Conservation (phyloP, 2,113 vertebrate genomes). For the Caranx melampygus region DNA sequence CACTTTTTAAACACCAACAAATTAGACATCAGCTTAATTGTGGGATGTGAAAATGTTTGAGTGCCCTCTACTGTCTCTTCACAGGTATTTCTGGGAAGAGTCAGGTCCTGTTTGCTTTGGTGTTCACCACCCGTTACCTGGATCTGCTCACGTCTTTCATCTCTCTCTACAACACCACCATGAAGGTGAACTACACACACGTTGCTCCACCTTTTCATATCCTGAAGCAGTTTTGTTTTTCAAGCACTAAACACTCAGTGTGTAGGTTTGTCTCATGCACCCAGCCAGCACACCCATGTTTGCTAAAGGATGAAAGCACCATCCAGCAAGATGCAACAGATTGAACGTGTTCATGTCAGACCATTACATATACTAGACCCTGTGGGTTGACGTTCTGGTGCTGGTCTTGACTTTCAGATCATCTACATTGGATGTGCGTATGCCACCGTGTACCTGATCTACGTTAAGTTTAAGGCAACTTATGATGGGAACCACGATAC, state of each 20-base stretch:
- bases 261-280: background rate
- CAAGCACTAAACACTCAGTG: background rate
- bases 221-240: constrained; percentile 4
- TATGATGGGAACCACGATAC: constrained; percentile 99
- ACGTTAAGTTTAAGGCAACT: constrained; percentile 97
- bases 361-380: no score
- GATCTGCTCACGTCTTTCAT: constrained; percentile 98
- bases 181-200: constrained; percentile 89
- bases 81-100: constrained; percentile 99
- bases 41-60: background rate
- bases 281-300: constrained; percentile 48
- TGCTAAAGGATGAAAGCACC: constrained; percentile 16
- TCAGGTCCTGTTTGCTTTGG: constrained; percentile 96
- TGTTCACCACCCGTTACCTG: constrained; percentile 99
- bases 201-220: background rate
- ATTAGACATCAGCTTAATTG: background rate
- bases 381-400: background rate
- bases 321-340: background rate
- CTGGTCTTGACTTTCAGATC: constrained; percentile 79
- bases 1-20: background rate
- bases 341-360: background rate
- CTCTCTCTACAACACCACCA: constrained; percentile 97
- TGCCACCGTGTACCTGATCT: constrained; percentile 97
- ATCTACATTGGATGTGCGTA: constrained; percentile 97
- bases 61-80: constrained; percentile 47